Evolutionary conservation across 2,888 invertebrate species (phyloP), one percentile per base, ranked within the genome.

Genomic region (Hipparchia semele): DNA sequence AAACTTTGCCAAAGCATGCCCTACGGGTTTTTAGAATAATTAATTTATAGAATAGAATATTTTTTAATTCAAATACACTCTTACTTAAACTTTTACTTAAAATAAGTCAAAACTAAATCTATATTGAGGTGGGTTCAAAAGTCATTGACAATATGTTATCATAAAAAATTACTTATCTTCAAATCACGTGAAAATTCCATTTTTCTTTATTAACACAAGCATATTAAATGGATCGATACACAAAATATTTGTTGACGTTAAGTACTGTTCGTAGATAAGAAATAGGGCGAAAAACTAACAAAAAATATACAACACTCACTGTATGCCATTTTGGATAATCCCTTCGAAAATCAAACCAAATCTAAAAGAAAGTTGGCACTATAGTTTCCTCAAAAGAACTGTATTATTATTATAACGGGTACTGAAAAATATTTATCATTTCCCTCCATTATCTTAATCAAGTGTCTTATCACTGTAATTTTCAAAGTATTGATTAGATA

Each of bases 401-500:
- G 23, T 53, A 53, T 53, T 67, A 62, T 12, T 49, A 66, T 10
- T 61, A 66, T 61, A 46, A 45, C 60, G 56, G n/a, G 49, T 70
- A 56, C 53, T 68, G 72, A 56, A 75, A 49, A 74, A 74, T 74
- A 70, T 73, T 73, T 77, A 77, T 73, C 76, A 68, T 70, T 70
- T 60, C 65, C 54, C 33, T 13, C 64, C 51, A 71, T 68, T 77
- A 77, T 78, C 78, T 60, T 61, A 68, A 68, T 71, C 72, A 65
- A 73, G 75, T 73, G 64, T 72, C 74, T 73, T 79, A 78, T 79
- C 73, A 61, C 33, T 53, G 60, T 54, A 65, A 65, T 65, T 68
- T 77, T 60, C 68, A 59, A 64, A 49, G 71, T 39, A 68, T 72
- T 69, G 82, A 82, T 82, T 78, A 81, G 82, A 82, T 82, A 80